Evolutionary conservation across 2,797 vertebrate genomes (phyloP), one percentile per base, ranked within the genome.

Genomic region (Periophthalmus magnuspinnatus): DNA sequence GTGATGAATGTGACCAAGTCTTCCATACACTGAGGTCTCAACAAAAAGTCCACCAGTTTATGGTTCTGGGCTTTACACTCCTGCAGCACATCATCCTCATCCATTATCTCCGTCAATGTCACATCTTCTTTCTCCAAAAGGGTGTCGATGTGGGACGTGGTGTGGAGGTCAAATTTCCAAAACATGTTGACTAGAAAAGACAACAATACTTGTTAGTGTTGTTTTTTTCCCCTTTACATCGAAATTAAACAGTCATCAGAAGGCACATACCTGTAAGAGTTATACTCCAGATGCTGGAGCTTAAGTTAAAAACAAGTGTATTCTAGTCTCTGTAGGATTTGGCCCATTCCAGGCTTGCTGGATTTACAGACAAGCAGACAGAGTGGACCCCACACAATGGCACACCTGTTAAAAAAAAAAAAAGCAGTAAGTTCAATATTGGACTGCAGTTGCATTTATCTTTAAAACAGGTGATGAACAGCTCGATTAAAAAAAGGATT

Each of bases 151-250:
- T 99, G 97, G 72, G 97, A 99, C 87, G 97, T 98, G 65, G 97
- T 98, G 90, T 99, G 97, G 79, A 99, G 96, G 91, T 99, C 97
- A 92, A 99, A 99, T 93, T 99, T 99, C 97, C 97, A 99, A 95
- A 99, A 99, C 97, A 99, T 99, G 91, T 91, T 96, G 95, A 74
- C 89, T 92, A 93, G 96, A 70, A 63, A 61, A 56, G 7, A 70
- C 10, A 34, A 11, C 5, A 34, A n/a, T 6, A 7, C 1, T 50
- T 19, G 14, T 28, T 24, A 28, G 33, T 34, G 19, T 16, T 7
- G 14, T 13, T 58, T 58, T 28, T 22, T 19, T 10, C 22, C 5
- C 22, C 5, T 17, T 32, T 38, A 21, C 13, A n/a, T 22, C 19
- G 0, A 5, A 11, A 11, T 38, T 13, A 22, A 17, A 16, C 1